Evolutionary conservation across 1,140 invertebrate genomes (phyloP).

Genomic region (Micrasema longulum): DNA sequence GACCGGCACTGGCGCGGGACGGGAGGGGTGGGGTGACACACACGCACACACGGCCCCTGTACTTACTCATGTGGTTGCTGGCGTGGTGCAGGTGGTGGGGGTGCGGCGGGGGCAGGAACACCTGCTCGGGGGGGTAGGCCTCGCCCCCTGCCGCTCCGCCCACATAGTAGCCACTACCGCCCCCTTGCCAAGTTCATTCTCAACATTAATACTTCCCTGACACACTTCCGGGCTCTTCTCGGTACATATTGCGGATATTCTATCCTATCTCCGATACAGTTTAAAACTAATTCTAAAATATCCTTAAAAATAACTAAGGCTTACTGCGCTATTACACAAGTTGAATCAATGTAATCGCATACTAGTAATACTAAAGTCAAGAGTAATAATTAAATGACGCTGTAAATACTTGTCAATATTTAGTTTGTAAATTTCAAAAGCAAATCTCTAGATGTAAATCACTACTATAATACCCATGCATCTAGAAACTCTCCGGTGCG

Average conservation of each 20-base stretch:
- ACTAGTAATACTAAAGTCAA: too few species aligned
- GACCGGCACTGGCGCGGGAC: not conserved
- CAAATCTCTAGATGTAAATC: not conserved
- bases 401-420: too few species aligned
- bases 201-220: constrained; percentile 52
- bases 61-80: constrained; percentile 56
- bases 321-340: too few species aligned
- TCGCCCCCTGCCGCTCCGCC: constrained; percentile 60
- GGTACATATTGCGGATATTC: too few species aligned
- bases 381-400: too few species aligned
- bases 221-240: not conserved
- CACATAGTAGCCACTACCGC: constrained; percentile 66
- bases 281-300: constrained; percentile 11
- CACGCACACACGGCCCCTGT: constrained; percentile 38
- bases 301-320: too few species aligned
- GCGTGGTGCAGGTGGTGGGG: constrained; percentile 58
- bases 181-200: constrained; percentile 54
- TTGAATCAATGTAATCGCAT: too few species aligned
- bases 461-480: constrained; percentile 25
- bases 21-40: constrained; percentile 9
- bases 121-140: constrained; percentile 63
- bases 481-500: constrained; percentile 23
- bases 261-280: not conserved
- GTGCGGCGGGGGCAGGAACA: constrained; percentile 70
- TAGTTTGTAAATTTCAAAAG: not conserved